A percentile compares a stretch with the other conserved stretches of the same genome.
Conservation (phyloP, 2,113 vertebrate species). For the Cromileptes altivelis region DNA sequence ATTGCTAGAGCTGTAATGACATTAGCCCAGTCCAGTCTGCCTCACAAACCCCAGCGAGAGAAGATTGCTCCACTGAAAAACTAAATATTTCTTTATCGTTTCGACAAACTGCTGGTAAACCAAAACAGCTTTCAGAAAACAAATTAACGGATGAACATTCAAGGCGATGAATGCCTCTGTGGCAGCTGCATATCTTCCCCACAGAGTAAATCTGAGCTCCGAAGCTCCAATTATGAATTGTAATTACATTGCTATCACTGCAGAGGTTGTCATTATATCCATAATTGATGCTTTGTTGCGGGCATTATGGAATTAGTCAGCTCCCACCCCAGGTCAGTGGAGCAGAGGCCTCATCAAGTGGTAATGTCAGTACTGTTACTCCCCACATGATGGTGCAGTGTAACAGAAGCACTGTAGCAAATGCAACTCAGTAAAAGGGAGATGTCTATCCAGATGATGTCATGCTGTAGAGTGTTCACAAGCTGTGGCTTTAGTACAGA, state of each 20-base stretch:
- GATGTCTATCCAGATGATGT: conserved; percentile 58
- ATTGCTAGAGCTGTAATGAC: conserved; percentile 9
- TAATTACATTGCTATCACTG: conserved; percentile 48
- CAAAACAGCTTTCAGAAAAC: conserved; percentile 22
- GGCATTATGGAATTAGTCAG: conserved; percentile 51
- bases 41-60: neutral
- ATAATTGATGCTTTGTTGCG: conserved; percentile 61
- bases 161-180: neutral
- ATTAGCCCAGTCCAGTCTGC: conserved; percentile 16
- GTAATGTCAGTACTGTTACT: conserved; percentile 20
- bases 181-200: conserved; percentile 23
- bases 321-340: conserved; percentile 36
- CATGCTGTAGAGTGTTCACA: conserved; percentile 50
- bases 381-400: conserved; percentile 70
- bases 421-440: conserved; percentile 45
- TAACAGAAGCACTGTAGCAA: conserved; percentile 5
- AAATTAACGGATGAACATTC: conserved; percentile 30
- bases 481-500: conserved; percentile 42
- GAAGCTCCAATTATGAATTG: conserved; percentile 38
- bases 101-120: conserved; percentile 18
- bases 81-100: conserved; percentile 4
- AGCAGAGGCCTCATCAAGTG: conserved; percentile 1
- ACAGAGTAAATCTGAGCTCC: conserved; percentile 33
- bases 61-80: neutral
- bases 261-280: conserved; percentile 47